Conservation (phyloP, 2,797 vertebrate genomes). For the Erethizon dorsatum region DNA sequence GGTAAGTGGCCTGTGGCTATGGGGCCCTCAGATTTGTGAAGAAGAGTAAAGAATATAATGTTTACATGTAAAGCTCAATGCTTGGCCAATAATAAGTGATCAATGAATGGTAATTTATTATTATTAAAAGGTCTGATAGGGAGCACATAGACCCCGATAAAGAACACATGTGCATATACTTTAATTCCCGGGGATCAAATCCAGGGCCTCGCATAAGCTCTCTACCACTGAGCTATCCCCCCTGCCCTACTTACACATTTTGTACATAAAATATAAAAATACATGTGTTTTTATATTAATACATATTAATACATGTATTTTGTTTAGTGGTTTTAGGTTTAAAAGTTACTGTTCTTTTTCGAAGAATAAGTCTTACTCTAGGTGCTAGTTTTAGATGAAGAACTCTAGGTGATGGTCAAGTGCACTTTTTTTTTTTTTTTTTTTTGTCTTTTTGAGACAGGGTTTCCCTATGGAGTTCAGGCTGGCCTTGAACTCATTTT, state of each 20-base stretch:
- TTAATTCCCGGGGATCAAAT: not conserved
- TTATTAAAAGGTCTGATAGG: not conserved
- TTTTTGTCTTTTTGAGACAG: too few species aligned
- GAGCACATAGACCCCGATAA: not conserved
- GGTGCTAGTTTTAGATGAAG: not conserved
- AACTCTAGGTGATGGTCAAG: not conserved
- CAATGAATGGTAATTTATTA: not conserved
- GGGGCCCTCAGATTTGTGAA: not conserved
- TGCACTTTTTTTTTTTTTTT: not conserved
- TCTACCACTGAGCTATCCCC: not conserved
- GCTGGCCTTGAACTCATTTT: too few species aligned
- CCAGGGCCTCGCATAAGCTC: not conserved
- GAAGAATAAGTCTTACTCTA: slow-evolving; percentile 13
- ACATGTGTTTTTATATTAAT: not conserved
- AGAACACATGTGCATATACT: not conserved
- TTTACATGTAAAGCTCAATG: not conserved
- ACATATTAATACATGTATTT: not conserved
- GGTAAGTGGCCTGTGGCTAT: slow-evolving; percentile 88
- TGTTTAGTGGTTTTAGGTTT: slow-evolving; percentile 35
- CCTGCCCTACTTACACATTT: not conserved
- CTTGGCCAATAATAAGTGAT: slow-evolving; percentile 38
- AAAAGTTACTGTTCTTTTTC: slow-evolving; percentile 19
- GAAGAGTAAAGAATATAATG: not conserved
- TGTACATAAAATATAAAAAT: slow-evolving; percentile 32
- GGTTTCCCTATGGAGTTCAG: too few species aligned